These are phyloP conservation scores for Odontocolon sp. DNA, from an alignment of 2,888 invertebrate species.

Conservation along the genomic window DNA sequence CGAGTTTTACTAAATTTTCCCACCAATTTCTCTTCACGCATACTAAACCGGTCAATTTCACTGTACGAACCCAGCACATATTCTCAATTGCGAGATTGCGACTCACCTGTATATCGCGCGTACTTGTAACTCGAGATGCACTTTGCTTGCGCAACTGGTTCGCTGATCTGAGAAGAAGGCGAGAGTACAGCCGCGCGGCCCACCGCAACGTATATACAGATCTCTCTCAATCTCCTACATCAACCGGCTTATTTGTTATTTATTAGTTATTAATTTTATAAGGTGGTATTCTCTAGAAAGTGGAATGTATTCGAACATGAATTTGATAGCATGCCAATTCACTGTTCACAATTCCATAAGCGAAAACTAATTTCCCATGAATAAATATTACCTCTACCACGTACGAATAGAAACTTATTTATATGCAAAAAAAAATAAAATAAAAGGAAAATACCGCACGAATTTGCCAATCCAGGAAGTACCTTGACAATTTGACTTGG, in stretches of 20 bases:
- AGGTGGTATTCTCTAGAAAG: slow-evolving; percentile 2
- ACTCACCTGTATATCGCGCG: slow-evolving; percentile 66
- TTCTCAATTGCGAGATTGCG: slow-evolving; percentile 45
- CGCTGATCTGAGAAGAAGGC: slow-evolving; percentile 47
- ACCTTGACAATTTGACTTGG: slow-evolving; percentile 39
- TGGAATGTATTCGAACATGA: no score
- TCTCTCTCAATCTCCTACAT: slow-evolving; percentile 32
- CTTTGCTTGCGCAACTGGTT: slow-evolving; percentile 69
- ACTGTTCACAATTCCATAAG: no score
- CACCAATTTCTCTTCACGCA: no score
- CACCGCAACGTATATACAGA: slow-evolving; percentile 68
- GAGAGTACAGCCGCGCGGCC: slow-evolving; percentile 59
- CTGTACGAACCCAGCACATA: no score
- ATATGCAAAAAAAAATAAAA: background rate
- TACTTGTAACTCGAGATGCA: slow-evolving; percentile 73
- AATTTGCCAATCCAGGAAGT: slow-evolving; percentile 42
- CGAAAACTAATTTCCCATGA: no score
- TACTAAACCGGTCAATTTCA: no score
- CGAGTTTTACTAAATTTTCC: no score
- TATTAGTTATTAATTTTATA: slow-evolving; percentile 3
- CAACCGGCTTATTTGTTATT: slow-evolving; percentile 34
- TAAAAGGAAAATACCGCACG: background rate
- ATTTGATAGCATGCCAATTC: no score
- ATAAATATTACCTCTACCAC: no score
- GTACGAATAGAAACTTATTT: no score